These are phyloP conservation scores for Emberiza fucata DNA, from an alignment of 2,113 vertebrate genomes.

Conservation along the genomic window DNA sequence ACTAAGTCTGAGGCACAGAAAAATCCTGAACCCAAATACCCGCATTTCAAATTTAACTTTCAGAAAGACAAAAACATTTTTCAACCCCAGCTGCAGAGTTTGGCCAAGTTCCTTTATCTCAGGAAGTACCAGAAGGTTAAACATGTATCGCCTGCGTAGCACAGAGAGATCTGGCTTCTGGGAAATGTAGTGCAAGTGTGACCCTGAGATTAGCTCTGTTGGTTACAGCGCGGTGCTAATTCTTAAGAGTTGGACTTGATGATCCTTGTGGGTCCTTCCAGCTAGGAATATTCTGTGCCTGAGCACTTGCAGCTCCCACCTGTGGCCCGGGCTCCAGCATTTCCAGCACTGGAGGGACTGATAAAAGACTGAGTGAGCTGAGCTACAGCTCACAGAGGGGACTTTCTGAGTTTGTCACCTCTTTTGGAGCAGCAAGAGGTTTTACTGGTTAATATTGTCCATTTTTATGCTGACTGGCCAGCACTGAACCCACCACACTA, in stretches of 20 bases:
- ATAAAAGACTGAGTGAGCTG: neutral
- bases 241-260: neutral
- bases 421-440: neutral
- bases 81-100: neutral
- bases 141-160: fast-evolving
- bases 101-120: neutral
- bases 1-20: neutral
- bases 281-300: neutral
- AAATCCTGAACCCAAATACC: neutral
- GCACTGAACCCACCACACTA: neutral
- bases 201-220: neutral
- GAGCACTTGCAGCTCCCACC: neutral
- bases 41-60: neutral
- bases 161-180: fast-evolving
- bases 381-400: neutral
- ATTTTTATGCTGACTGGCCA: neutral
- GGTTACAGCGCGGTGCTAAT: neutral
- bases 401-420: neutral
- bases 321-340: neutral
- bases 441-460: neutral
- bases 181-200: fast-evolving
- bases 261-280: neutral
- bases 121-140: neutral
- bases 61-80: neutral
- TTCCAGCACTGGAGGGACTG: neutral